phyloP scores from a whole-genome alignment of 2,113 vertebrate species.

The Laterallus jamaicensis region DNA sequence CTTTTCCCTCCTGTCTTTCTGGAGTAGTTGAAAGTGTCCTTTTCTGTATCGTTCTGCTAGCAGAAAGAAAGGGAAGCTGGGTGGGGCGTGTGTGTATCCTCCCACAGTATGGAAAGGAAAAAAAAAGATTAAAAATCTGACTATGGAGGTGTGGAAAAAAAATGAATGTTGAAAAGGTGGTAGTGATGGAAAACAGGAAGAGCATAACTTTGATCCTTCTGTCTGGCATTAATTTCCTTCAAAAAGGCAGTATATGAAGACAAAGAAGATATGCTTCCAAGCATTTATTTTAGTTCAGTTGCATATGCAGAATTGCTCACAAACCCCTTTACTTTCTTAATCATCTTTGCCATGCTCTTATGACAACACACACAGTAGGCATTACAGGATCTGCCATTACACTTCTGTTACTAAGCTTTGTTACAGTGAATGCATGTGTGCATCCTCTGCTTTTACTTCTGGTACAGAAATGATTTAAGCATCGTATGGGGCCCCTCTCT shows the following conservation, averaged over 20 bases:
- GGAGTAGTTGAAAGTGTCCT: neutral
- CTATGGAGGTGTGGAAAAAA: neutral
- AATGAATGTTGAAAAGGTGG: neutral
- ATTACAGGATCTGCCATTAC: neutral
- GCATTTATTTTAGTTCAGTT: neutral
- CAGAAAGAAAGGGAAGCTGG: neutral
- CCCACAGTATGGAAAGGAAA: neutral
- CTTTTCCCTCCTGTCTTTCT: neutral
- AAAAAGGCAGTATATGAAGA: neutral
- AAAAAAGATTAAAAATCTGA: neutral
- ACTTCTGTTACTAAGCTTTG: neutral
- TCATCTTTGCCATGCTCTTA: neutral
- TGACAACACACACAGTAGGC: neutral
- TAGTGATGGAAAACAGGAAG: neutral
- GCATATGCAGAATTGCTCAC: neutral
- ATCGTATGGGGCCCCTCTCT: neutral
- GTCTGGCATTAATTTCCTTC: neutral
- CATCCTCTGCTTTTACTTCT: neutral
- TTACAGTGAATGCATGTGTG: neutral
- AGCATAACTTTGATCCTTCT: neutral
- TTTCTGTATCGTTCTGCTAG: neutral
- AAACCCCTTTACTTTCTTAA: neutral
- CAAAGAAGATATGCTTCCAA: neutral
- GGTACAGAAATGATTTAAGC: neutral
- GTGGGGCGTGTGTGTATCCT: neutral